Base-by-base conservation (phyloP, 2,797 vertebrate genomes). In the Channa striata region DNA sequence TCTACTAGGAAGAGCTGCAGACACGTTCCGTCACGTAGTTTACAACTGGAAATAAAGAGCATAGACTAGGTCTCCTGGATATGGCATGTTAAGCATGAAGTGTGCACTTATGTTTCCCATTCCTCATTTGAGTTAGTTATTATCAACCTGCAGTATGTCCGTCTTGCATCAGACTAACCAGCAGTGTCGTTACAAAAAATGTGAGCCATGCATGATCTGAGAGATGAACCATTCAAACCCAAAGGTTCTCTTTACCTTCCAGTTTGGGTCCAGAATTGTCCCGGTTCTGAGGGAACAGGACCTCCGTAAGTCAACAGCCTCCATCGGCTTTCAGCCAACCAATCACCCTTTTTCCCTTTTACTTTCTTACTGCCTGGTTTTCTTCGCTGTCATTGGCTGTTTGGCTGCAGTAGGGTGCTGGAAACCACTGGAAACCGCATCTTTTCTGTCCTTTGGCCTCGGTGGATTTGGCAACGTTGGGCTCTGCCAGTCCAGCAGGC, bases 251-350 rank as follows among this genome's bases (percentile, higher is more conserved):
- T 95, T 98, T 97, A 96, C 94, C 95, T 95, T 99, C 96, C 97
- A 99, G 98, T 94, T 92, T 96, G 85, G 95, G 96, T 94, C 95
- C 95, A 95, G 97, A 98, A 94, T 96, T 97, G 95, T 98, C 97
- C 94, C 95, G 96, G 91, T 96, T 99, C 94, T 99, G 97, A 99
- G 95, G 93, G 91, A 94, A 94, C 95, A 93, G 93, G 93, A 94
- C 91, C 94, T 90, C 91, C 95, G 98, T 99, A 98, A 98, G 97
- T 98, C 94, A 92, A 87, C 69, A 88, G 82, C 85, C 81, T 92
- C 92, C 92, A 91, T 93, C 48, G 73, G 87, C 85, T 84, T 47
- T 74, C 86, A 91, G 80, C 90, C 90, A 91, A 85, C 68, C 87
- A 86, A 78, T 90, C 88, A 81, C 81, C 47, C 70, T 50, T 69